A percentile compares a stretch with the other conserved stretches of the same genome.
Conservation (phyloP, 1,140 invertebrate genomes). For the Lutraria rhynchaena region DNA sequence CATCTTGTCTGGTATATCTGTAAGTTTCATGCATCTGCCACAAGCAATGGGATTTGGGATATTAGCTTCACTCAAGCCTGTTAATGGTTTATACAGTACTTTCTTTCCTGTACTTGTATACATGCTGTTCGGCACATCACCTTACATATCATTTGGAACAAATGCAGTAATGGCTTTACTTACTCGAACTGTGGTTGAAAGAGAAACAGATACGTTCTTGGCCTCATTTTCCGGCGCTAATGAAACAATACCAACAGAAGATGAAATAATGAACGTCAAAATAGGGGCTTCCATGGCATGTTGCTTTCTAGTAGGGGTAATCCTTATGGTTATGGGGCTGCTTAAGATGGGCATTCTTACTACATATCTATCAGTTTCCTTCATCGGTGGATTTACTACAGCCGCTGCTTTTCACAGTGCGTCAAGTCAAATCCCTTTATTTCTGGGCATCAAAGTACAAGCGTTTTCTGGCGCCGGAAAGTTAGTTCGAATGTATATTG, state of each 20-base stretch:
- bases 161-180: constrained; percentile 71
- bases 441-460: constrained; percentile 87
- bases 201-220: constrained; percentile 50
- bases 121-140: constrained; percentile 74
- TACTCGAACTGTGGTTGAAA: constrained; percentile 62
- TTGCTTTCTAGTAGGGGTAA: constrained; percentile 64
- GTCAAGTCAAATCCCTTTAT: constrained; percentile 90
- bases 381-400: constrained; percentile 95
- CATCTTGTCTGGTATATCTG: constrained; percentile 88
- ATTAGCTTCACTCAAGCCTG: constrained; percentile 80
- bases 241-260: constrained; percentile 19
- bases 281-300: constrained; percentile 47
- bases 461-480: constrained; percentile 63
- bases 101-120: constrained; percentile 76
- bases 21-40: constrained; percentile 94
- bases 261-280: constrained; percentile 46
- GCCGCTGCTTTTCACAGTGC: constrained; percentile 94
- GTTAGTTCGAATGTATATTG: constrained; percentile 72
- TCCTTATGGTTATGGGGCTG: constrained; percentile 87
- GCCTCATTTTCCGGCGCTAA: not conserved
- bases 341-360: constrained; percentile 91
- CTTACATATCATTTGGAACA: constrained; percentile 74
- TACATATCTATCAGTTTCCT: constrained; percentile 91
- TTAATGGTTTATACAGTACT: constrained; percentile 76
- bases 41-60: constrained; percentile 65